A percentile compares a stretch with the other conserved stretches of the same genome.
Conservation (phyloP, 2,113 vertebrate genomes). For the Aegotheles bennettii region DNA sequence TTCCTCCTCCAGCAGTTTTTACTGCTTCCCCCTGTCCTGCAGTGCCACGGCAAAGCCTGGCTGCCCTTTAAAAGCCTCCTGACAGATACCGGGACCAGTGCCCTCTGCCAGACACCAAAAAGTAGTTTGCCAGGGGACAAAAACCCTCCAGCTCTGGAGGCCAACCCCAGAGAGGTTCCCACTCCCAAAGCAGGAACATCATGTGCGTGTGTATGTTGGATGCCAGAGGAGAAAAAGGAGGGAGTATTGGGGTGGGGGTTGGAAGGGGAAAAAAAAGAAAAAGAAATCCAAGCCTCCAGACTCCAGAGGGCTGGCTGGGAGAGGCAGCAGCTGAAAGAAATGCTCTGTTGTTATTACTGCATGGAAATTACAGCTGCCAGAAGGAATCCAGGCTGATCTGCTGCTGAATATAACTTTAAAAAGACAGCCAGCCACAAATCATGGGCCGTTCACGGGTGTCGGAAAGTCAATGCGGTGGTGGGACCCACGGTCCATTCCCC, state of each 20-base stretch:
- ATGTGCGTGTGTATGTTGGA: neutral
- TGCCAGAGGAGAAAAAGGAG: neutral
- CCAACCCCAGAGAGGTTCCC: neutral
- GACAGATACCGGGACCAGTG: neutral
- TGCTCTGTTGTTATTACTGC: conserved; percentile 39
- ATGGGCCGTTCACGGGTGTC: accelerated
- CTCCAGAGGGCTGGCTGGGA: neutral
- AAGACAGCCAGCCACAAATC: conserved; percentile 1
- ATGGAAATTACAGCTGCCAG: conserved; percentile 50
- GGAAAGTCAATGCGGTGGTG: accelerated
- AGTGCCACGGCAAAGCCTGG: neutral
- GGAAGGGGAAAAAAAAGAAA: neutral
- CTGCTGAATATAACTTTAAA: conserved; percentile 43
- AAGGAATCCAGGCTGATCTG: conserved; percentile 34
- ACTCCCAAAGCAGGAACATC: neutral
- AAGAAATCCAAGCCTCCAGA: conserved; percentile 17
- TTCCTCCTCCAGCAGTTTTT: neutral
- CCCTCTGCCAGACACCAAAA: neutral
- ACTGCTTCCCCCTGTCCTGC: neutral
- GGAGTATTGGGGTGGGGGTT: neutral
- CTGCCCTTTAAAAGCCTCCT: neutral
- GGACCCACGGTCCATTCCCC: neutral
- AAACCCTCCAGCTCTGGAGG: neutral
- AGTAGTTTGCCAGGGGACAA: neutral
- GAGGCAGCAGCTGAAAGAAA: conserved; percentile 44